Evolutionary conservation across 2,888 invertebrate species (phyloP).

Genomic region (Thereva nobilitata): DNA sequence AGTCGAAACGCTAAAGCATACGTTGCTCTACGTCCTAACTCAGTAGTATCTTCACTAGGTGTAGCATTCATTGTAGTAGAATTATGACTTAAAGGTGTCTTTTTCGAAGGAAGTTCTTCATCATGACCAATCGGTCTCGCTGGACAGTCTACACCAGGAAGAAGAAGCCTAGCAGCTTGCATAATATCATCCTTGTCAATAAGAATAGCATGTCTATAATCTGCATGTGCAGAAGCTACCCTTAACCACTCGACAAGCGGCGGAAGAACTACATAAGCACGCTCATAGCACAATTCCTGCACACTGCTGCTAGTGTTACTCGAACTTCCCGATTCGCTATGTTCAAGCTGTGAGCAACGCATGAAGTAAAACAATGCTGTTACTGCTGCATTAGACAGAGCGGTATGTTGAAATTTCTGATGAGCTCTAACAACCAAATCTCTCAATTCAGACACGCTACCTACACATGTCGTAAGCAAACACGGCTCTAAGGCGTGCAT

Average conservation of each 20-base stretch:
- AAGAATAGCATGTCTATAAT: constrained; percentile 75
- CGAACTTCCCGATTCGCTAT: constrained; percentile 61
- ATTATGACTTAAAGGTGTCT: constrained; percentile 47
- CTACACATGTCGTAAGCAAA: constrained; percentile 85
- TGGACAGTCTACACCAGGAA: constrained; percentile 90
- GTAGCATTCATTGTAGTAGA: constrained; percentile 46
- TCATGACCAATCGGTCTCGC: constrained; percentile 71
- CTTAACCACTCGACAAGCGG: constrained; percentile 91
- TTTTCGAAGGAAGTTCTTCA: constrained; percentile 60
- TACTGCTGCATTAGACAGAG: constrained; percentile 70
- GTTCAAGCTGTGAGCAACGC: constrained; percentile 85
- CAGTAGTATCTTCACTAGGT: constrained; percentile 53
- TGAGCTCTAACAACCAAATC: constrained; percentile 71
- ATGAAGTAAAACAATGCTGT: constrained; percentile 87
- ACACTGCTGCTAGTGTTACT: constrained; percentile 55
- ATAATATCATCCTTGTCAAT: constrained; percentile 85
- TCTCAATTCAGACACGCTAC: constrained; percentile 77
- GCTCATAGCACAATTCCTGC: constrained; percentile 80
- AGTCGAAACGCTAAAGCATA: constrained; percentile 80
- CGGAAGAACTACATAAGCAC: constrained; percentile 85
- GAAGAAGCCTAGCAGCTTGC: constrained; percentile 82
- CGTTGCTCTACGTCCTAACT: constrained; percentile 69
- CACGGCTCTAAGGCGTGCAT: constrained; percentile 66
- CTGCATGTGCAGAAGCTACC: constrained; percentile 80
- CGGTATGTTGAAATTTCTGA: constrained; percentile 58